A percentile compares a stretch with the other conserved stretches of the same genome.
phyloP scores from a whole-genome alignment of 2,797 vertebrate genomes.

The Cirrhinus mrigala region DNA sequence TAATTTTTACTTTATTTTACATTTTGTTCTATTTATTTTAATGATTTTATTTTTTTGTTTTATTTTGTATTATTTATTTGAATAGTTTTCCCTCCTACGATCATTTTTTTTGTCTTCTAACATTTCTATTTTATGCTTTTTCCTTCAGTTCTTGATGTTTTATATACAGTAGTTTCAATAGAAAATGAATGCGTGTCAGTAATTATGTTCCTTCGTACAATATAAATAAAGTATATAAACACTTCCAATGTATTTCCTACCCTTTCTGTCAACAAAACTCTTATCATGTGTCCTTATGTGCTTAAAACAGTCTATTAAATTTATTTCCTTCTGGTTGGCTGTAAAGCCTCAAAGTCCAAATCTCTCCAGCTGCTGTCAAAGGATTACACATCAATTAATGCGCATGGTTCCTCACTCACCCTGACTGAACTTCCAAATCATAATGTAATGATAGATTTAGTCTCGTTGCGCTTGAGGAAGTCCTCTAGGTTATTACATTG shows the following conservation, averaged over 20 bases:
- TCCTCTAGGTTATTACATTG: neutral
- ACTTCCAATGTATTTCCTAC: neutral
- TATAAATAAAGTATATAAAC: neutral
- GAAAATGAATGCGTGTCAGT: neutral
- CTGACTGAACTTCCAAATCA: neutral
- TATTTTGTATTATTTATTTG: neutral
- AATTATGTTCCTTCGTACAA: neutral
- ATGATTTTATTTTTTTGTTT: neutral
- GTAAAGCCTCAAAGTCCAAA: neutral
- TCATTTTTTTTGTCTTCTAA: neutral
- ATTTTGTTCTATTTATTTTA: neutral
- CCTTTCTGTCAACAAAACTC: neutral
- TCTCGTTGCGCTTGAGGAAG: neutral
- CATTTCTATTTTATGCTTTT: neutral
- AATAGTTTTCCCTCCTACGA: neutral
- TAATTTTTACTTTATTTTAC: neutral
- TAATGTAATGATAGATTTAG: neutral
- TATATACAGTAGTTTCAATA: too few species aligned
- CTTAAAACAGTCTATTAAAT: neutral
- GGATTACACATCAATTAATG: slow-evolving; percentile 7
- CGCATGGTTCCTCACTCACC: neutral
- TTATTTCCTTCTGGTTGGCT: neutral
- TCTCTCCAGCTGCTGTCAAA: slow-evolving; percentile 14
- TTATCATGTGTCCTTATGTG: neutral
- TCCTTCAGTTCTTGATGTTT: neutral